These are phyloP conservation scores for Aphidoletes aphidimyza DNA, from an alignment of 2,888 invertebrate species.

Conservation along the genomic window DNA sequence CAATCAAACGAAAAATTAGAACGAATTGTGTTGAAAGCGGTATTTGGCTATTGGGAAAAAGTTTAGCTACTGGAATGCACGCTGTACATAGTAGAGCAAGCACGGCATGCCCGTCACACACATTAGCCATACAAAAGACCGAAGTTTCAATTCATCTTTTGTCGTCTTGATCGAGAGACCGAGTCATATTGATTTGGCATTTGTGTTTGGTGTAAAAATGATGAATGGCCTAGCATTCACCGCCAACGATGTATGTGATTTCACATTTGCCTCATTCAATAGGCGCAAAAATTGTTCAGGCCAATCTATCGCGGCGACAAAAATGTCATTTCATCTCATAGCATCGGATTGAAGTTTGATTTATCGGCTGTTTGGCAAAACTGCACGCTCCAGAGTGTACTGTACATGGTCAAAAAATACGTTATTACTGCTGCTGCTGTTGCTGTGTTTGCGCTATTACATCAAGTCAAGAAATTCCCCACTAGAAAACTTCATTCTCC, in stretches of 20 bases:
- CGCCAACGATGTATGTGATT: neutral
- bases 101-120: too few species aligned
- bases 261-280: neutral
- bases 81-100: neutral
- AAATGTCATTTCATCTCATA: neutral
- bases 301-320: neutral
- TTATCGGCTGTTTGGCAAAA: slow-evolving; percentile 27
- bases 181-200: slow-evolving; percentile 42
- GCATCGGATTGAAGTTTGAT: slow-evolving; percentile 44
- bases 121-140: neutral
- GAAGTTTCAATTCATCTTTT: slow-evolving; percentile 22
- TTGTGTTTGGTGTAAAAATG: slow-evolving; percentile 35
- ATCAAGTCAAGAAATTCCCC: neutral
- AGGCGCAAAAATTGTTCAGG: neutral
- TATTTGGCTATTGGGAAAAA: neutral
- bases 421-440: neutral
- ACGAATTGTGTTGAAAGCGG: neutral
- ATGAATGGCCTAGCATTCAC: neutral
- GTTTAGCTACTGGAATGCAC: too few species aligned
- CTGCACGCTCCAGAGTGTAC: too few species aligned
- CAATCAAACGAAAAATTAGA: neutral
- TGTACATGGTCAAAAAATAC: slow-evolving; percentile 29
- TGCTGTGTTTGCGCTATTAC: too few species aligned
- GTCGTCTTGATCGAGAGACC: neutral
- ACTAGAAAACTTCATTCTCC: neutral